phyloP scores from a whole-genome alignment of 2,113 vertebrate species.

The Archocentrus centrarchus region DNA sequence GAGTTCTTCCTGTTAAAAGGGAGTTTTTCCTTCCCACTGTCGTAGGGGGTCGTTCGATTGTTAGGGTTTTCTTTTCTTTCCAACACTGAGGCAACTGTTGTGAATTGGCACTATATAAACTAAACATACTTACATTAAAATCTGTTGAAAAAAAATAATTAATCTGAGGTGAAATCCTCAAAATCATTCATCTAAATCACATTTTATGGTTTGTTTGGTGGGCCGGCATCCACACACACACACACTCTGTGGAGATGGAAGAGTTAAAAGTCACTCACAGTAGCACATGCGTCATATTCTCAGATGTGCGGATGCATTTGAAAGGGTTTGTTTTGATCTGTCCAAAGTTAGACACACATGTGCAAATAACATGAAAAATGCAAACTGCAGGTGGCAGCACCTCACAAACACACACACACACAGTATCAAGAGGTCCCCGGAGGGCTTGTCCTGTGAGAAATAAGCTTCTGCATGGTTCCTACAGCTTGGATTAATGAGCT shows the following conservation, averaged over 20 bases:
- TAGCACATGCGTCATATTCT: neutral
- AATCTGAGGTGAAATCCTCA: neutral
- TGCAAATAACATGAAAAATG: neutral
- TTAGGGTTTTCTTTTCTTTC: neutral
- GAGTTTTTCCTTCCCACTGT: neutral
- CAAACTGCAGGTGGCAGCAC: neutral
- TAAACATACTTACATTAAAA: neutral
- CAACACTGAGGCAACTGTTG: neutral
- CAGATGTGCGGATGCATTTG: neutral
- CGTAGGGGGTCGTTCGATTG: neutral
- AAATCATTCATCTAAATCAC: neutral
- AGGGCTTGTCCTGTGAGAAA: slow-evolving; percentile 59
- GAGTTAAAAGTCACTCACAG: neutral
- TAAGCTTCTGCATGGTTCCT: slow-evolving; percentile 35
- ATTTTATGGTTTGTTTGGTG: neutral
- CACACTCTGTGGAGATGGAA: neutral
- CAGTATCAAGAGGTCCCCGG: slow-evolving; percentile 26
- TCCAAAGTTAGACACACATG: neutral
- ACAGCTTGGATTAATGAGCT: slow-evolving; percentile 62
- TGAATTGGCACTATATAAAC: neutral
- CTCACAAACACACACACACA: neutral
- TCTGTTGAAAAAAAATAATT: neutral
- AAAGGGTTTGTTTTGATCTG: neutral
- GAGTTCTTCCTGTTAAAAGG: neutral
- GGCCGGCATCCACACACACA: neutral